Base-by-base conservation (phyloP, 2,888 invertebrate species). In the Rhagium mordax region DNA sequence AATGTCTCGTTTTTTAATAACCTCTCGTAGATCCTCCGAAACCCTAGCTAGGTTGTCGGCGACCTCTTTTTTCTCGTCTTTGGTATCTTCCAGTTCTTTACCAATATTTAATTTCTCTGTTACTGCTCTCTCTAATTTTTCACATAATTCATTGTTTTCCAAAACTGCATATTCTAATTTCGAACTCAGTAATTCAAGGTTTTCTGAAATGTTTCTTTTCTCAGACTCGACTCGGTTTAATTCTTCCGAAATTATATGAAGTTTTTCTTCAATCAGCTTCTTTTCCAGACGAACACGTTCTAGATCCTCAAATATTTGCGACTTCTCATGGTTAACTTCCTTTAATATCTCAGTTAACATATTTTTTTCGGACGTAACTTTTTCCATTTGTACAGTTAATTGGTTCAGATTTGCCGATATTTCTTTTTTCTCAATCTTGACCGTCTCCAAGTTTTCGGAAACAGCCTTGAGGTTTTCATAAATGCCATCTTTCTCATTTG, bases 81-180 rank as follows among this genome's bases (percentile, higher is more conserved):
- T 67, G 8, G 49, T 13, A 2, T 49, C 49, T 62, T 59, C 64
- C 15, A 74, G 47, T 20, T 70, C 55, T 27, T 61, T 20, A 20
- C 16, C 20, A 15, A 48, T 47, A 7, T n/a, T 15, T 13, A 33
- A n/a, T 18, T 60, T 60, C 8, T 60, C 60, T 5, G 15, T 10
- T 2, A 18, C 6, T 16, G 41, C 5, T 60, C 7, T 33, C 2
- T 33, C 15, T n/a, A 60, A 10, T 16, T 20, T 33, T 41, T 16
- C 16, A 60, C 3, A 41, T n/a, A 60, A 18, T 8, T 49, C 18
- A 16, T 1, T 49, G 7, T 49, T 49, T 18, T 49, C 49, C 4
- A 5, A 18, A 16, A 16, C 18, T 8, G 18, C 16, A 49, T 7
- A 3, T 2, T 49, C 49, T 18, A 49, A 18, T 18, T 49, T 18